Percentiles rank a stretch among this genome's conserved stretches.
These are phyloP conservation scores for Phodopus roborovskii DNA, from an alignment of 2,113 vertebrate species.

Conservation along the genomic window DNA sequence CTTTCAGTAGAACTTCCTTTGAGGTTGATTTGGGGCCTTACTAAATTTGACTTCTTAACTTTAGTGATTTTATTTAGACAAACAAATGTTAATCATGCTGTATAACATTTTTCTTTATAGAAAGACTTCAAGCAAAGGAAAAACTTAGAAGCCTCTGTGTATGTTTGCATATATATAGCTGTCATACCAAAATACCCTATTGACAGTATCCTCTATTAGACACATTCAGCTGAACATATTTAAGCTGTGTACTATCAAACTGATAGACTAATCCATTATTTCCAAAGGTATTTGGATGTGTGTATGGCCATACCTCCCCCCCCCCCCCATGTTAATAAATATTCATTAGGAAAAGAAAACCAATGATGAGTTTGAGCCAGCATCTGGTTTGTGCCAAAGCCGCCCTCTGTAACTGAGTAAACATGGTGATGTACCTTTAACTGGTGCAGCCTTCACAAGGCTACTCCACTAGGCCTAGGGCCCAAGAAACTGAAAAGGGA, in stretches of 20 bases:
- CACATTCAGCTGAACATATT: background rate
- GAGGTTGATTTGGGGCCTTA: background rate
- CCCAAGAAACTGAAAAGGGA: constrained; percentile 47
- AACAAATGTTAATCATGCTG: background rate
- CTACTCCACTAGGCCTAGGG: background rate
- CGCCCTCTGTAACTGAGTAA: background rate
- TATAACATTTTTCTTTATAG: background rate
- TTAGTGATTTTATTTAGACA: background rate
- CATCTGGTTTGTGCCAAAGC: background rate
- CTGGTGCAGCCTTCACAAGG: background rate
- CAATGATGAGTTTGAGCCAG: background rate
- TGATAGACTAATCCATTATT: background rate
- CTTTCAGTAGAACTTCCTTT: background rate
- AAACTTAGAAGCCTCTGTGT: background rate
- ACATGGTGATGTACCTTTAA: background rate
- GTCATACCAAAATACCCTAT: background rate
- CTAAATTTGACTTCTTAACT: background rate
- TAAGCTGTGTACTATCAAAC: background rate
- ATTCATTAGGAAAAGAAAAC: constrained; percentile 6
- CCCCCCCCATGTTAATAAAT: background rate
- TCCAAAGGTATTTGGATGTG: background rate
- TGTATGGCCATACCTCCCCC: background rate
- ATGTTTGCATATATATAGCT: background rate
- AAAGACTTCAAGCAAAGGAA: background rate
- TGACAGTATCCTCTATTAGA: background rate